These are phyloP conservation scores for Chelmon rostratus DNA, from an alignment of 2,797 vertebrate genomes.

Conservation along the genomic window DNA sequence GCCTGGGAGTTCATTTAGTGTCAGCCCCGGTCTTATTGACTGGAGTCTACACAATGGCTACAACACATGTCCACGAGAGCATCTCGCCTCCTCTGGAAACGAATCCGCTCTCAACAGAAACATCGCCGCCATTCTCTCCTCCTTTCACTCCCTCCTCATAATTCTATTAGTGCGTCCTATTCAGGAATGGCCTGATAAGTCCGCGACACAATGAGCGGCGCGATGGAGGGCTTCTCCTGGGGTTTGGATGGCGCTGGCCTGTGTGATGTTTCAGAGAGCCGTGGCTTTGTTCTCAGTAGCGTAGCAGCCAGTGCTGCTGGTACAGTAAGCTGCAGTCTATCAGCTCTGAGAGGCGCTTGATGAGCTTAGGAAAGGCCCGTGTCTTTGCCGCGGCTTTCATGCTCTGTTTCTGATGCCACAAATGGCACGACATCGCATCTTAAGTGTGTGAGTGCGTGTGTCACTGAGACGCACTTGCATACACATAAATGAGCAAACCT, in stretches of 20 bases:
- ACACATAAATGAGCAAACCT: constrained; percentile 18
- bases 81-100: constrained; percentile 40
- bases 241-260: constrained; percentile 67
- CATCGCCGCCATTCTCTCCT: constrained; percentile 61
- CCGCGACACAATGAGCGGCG: constrained; percentile 58
- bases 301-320: constrained; percentile 35
- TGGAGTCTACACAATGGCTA: constrained; percentile 56
- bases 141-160: constrained; percentile 67
- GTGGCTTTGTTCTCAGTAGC: constrained; percentile 66
- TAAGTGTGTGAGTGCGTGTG: constrained; percentile 27
- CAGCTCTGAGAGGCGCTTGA: constrained; percentile 55
- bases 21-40: constrained; percentile 61
- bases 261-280: constrained; percentile 52
- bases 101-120: constrained; percentile 68
- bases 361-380: constrained; percentile 50
- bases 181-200: constrained; percentile 73
- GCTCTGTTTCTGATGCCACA: constrained; percentile 60
- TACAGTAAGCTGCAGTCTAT: constrained; percentile 52
- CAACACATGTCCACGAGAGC: constrained; percentile 57
- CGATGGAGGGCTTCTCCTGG: constrained; percentile 67
- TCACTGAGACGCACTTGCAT: constrained; percentile 13
- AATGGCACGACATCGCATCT: constrained; percentile 53
- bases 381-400: constrained; percentile 46
- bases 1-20: constrained; percentile 68
- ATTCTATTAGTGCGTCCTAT: constrained; percentile 77